phyloP scores from a whole-genome alignment of 1,140 invertebrate genomes.

The Lysiphlebus fabarum region DNA sequence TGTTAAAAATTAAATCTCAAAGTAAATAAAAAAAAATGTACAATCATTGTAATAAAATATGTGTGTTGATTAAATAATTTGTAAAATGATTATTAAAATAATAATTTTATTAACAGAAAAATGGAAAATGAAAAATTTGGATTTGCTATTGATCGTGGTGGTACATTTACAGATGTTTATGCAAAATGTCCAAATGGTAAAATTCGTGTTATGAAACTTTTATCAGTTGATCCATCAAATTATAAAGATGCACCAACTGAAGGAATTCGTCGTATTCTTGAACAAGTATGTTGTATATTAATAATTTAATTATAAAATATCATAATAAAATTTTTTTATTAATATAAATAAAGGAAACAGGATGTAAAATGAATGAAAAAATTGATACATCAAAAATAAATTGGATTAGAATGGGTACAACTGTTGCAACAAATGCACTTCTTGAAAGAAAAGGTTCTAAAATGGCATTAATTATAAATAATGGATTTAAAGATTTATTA shows the following conservation, averaged over 20 bases:
- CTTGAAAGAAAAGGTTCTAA: conserved; percentile 93
- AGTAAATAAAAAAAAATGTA: no score
- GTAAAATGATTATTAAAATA: no score
- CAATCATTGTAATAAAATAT: no score
- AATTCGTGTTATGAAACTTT: conserved; percentile 83
- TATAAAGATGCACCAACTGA: conserved; percentile 96
- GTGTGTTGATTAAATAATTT: no score
- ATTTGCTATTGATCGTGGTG: conserved; percentile 97
- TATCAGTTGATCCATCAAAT: conserved; percentile 91
- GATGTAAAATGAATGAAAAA: conserved; percentile 60
- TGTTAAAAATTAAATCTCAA: no score
- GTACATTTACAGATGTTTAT: conserved; percentile 96
- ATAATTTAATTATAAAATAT: no score
- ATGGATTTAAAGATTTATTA: conserved; percentile 90
- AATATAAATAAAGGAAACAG: no score
- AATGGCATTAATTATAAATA: conserved; percentile 90
- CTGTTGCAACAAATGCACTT: conserved; percentile 97
- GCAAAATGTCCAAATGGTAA: conserved; percentile 82
- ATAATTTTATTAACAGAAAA: no score
- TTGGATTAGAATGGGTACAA: conserved; percentile 99
- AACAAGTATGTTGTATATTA: no score
- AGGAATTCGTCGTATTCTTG: conserved; percentile 90
- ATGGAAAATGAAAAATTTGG: conserved; percentile 63
- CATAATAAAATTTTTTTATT: no score
- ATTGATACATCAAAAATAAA: conserved; percentile 70